A percentile compares a stretch with the other conserved stretches of the same genome.
phyloP scores from a whole-genome alignment of 2,113 vertebrate species.

The Aegotheles bennettii region DNA sequence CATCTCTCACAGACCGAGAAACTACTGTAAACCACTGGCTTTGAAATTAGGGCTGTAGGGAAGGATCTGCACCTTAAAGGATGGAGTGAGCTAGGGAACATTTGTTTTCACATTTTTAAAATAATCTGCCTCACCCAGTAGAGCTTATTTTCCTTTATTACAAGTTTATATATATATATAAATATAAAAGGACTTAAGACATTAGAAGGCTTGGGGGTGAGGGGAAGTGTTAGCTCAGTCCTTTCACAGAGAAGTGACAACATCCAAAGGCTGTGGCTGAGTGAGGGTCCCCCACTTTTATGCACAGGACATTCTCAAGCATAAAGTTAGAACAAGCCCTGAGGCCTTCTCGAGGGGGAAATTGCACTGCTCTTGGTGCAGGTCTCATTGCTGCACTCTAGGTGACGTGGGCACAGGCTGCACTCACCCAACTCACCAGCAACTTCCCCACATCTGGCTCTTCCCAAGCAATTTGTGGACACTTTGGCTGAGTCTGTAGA shows the following conservation, averaged over 20 bases:
- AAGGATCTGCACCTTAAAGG: background rate
- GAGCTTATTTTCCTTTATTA: background rate
- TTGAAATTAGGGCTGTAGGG: background rate
- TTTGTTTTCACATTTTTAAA: background rate
- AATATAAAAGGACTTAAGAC: background rate
- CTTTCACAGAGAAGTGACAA: accelerated
- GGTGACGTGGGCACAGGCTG: background rate
- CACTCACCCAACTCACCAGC: background rate
- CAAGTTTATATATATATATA: background rate
- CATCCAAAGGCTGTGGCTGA: background rate
- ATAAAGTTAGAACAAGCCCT: background rate
- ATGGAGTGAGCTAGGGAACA: background rate
- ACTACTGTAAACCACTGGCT: background rate
- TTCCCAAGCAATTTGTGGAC: background rate
- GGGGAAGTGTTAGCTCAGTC: background rate
- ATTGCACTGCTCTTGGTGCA: background rate
- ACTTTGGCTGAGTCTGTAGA: background rate
- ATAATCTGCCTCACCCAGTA: background rate
- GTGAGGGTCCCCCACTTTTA: accelerated
- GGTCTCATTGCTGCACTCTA: background rate
- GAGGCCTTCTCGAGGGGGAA: background rate
- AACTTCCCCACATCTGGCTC: accelerated
- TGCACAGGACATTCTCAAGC: background rate
- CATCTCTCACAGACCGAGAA: background rate
- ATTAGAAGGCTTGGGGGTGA: background rate